Evolutionary conservation across 2,113 vertebrate genomes (phyloP), one percentile per base, ranked within the genome.

Genomic region (Ancistrus triradiatus): DNA sequence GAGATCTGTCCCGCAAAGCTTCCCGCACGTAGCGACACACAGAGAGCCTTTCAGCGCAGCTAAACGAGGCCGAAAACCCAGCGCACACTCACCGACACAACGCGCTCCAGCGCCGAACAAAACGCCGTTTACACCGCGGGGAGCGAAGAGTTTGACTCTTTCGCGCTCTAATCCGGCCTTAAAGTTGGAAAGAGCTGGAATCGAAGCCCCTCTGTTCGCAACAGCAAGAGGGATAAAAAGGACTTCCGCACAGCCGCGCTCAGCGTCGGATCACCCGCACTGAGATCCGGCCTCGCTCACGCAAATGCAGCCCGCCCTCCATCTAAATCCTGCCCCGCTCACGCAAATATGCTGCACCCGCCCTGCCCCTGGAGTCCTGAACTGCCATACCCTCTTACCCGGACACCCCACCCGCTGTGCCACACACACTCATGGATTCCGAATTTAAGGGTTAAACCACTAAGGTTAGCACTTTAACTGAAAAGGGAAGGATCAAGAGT

Each of bases 241-340:
- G 49, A 86, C 86, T 89, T 88, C 86, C 86, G 88, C 81, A 85
- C 83, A 83, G 73, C 78, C 78, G 78, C 79, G 78, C 78, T 63
- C 19, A 73, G 68, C 46, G 70, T 74, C 66, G 35, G 61, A 66
- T 68, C 74, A 76, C 78, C 38, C 80, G 78, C 80, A 82, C 70
- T 71, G 66, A 73, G 65, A 81, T 77, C 77, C 79, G 75, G 71
- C 77, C 79, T 72, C 58, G 57, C 73, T 76, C 79, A 77, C 79
- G 77, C 79, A 80, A 75, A 77, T 78, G 64, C 72, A 75, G 47
- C 58, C 58, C 58, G 42, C 58, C 58, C 58, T 60, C 13, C 44
- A 31, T 38, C 35, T 38, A 38, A 38, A 38, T 38, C 35, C 35
- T 4, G 35, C 35, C 35, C 35, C 35, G 10, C 35, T 38, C 35